phyloP scores from a whole-genome alignment of 2,888 invertebrate genomes.

The Ceriagrion tenellum region DNA sequence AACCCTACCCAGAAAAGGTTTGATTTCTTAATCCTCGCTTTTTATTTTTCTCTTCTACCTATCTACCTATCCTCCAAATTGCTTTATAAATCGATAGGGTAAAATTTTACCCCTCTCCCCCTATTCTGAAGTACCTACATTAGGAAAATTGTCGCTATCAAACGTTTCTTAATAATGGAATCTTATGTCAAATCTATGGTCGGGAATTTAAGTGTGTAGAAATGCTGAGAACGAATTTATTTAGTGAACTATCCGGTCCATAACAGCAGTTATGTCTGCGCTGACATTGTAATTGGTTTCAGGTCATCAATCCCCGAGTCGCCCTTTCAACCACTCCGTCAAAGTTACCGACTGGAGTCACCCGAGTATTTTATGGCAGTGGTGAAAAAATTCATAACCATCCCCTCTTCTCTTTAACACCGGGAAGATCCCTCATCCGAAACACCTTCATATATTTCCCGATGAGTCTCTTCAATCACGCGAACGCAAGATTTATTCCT shows the following conservation, averaged over 20 bases:
- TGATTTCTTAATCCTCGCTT: too few relatives aligned
- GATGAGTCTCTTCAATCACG: not conserved
- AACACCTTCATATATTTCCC: not conserved
- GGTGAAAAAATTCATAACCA: not conserved
- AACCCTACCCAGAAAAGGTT: too few relatives aligned
- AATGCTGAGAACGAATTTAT: too few relatives aligned
- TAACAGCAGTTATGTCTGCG: not conserved
- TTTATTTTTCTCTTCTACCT: too few relatives aligned
- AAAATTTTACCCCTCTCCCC: too few relatives aligned
- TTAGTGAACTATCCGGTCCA: not conserved
- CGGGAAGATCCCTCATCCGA: not conserved
- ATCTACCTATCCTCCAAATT: too few relatives aligned
- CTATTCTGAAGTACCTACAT: too few relatives aligned
- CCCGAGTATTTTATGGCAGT: not conserved
- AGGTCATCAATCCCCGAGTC: not conserved
- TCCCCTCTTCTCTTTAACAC: not conserved
- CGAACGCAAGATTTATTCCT: constrained; percentile 18
- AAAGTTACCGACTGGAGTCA: not conserved
- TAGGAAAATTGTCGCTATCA: too few relatives aligned
- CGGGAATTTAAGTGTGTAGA: too few relatives aligned
- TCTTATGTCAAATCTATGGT: too few relatives aligned
- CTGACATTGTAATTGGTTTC: not conserved
- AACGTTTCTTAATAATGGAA: too few relatives aligned
- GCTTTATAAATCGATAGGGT: too few relatives aligned
- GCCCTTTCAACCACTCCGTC: not conserved